These are phyloP conservation scores for Lycia hirtaria DNA, from an alignment of 2,888 invertebrate genomes.

Conservation along the genomic window DNA sequence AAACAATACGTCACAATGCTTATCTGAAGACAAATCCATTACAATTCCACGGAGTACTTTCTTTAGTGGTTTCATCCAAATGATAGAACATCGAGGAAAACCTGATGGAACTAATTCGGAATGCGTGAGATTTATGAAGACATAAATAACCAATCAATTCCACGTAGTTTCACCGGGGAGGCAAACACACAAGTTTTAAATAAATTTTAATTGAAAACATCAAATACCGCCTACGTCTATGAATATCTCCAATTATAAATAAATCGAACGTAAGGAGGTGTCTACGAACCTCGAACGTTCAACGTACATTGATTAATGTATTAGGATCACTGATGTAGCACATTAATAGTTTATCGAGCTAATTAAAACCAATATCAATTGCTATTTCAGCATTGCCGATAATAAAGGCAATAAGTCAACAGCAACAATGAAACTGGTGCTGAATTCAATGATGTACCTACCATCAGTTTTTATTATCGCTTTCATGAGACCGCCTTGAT, in stretches of 20 bases:
- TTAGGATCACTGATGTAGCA: no score
- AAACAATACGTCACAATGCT: constrained; percentile 6
- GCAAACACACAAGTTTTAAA: constrained; percentile 13
- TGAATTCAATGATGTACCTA: no score
- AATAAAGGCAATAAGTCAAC: no score
- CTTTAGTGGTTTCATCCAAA: background rate
- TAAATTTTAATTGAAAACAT: constrained; percentile 24
- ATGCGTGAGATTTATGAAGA: constrained; percentile 4
- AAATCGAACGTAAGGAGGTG: constrained; percentile 31
- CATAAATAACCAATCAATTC: constrained; percentile 13
- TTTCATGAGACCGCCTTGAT: no score
- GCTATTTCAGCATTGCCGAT: no score
- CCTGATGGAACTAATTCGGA: background rate
- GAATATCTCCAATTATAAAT: constrained; percentile 29
- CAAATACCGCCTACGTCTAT: constrained; percentile 25
- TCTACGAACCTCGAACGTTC: no score
- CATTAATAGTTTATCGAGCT: no score
- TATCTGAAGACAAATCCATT: constrained; percentile 2
- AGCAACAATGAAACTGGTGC: no score
- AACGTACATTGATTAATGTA: no score
- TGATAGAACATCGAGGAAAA: background rate
- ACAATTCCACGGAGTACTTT: constrained; percentile 1
- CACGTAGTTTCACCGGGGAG: constrained; percentile 13
- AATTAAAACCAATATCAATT: no score
- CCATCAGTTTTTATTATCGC: no score